Base-by-base conservation (phyloP, 2,797 vertebrate species). In the Characodon lateralis region DNA sequence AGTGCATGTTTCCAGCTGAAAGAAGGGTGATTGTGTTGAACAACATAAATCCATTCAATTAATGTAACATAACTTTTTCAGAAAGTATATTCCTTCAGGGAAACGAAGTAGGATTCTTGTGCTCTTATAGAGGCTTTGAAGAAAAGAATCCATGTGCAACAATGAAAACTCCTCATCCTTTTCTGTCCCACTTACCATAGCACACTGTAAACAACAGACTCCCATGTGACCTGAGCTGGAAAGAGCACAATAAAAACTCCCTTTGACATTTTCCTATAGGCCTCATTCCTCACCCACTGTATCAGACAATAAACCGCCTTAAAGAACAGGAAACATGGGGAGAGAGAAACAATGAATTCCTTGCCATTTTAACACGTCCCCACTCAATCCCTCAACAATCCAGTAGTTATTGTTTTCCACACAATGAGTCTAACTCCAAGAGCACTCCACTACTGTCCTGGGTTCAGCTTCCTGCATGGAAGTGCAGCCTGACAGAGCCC, bases 201-300 rank as follows among this genome's bases (percentile, higher is more conserved):
- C 77, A 84, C 56, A 51, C 77, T 73, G 56, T 59, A 77, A 78
- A 74, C 85, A 78, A 71, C 73, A 79, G 75, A 66, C 13, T 71
- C 79, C 88, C 88, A 89, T 85, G 66, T 89, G 90, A 86, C 31
- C 61, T 63, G 31, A 63, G 31, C 28, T 69, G 41, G n/a, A 46
- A 69, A 56, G 39, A 39, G 50, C 55, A 71, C 4, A 31, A 51
- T 55, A 46, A 81, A 78, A 80, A 73, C 69, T 51, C 43, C 77
- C 55, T 86, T 83, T 82, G 84, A 90, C 79, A 77, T 83, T 77
- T 89, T 84, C 82, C 88, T 80, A 85, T 83, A 81, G 78, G 77
- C 85, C 83, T 85, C 86, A 83, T 88, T 90, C 85, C 82, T 91
- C 78, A 73, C 78, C 89, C 83, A 89, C 91, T 85, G 86, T 79